phyloP scores from a whole-genome alignment of 2,888 invertebrate species.

The Chorisops tibialis region DNA sequence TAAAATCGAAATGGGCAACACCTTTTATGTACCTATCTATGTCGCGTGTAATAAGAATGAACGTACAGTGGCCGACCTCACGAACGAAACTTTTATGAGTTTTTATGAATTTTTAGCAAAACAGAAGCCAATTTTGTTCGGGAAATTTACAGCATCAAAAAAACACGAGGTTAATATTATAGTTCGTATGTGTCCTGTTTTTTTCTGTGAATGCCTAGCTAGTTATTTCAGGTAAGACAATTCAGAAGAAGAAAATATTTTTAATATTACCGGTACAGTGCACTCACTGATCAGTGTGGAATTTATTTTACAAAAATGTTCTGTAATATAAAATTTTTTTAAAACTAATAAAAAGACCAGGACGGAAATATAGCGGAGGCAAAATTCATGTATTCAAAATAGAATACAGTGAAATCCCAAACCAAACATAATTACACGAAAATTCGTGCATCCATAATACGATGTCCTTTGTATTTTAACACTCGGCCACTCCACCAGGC shows the following conservation, averaged over 20 bases:
- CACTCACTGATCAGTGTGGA: too few species aligned
- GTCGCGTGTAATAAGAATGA: conserved; percentile 31
- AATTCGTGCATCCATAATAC: background rate
- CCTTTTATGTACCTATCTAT: too few species aligned
- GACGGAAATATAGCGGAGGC: too few species aligned
- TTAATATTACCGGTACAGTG: too few species aligned
- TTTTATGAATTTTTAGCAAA: conserved; percentile 29
- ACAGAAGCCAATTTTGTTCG: conserved; percentile 4
- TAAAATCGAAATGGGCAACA: conserved; percentile 23
- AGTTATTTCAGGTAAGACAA: too few species aligned
- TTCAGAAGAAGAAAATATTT: too few species aligned
- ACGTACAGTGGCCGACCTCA: conserved; percentile 29
- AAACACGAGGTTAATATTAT: background rate
- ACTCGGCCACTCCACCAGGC: background rate
- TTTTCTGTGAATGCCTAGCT: too few species aligned
- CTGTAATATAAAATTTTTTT: too few species aligned
- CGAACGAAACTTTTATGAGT: conserved; percentile 23
- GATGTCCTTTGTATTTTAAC: background rate
- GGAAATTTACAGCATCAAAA: background rate
- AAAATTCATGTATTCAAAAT: too few species aligned
- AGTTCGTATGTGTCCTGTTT: too few species aligned
- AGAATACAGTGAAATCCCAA: background rate
- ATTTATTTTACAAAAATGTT: too few species aligned
- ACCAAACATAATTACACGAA: background rate
- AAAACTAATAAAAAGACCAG: too few species aligned